These are phyloP conservation scores for Arion vulgaris DNA, from an alignment of 1,140 invertebrate species.

Conservation along the genomic window DNA sequence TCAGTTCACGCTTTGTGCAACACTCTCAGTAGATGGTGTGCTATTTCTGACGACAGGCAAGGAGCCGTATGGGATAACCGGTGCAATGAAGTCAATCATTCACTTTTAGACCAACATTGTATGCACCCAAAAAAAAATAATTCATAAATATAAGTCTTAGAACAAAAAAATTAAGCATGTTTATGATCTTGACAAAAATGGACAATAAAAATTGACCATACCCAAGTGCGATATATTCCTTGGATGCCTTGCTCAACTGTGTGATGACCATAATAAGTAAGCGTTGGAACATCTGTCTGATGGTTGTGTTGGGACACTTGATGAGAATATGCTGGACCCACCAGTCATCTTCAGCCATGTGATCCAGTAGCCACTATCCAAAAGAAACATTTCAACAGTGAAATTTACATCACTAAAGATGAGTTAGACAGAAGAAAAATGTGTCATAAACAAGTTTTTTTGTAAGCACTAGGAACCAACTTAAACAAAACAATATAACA, in stretches of 20 bases:
- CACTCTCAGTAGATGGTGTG: no score
- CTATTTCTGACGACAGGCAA: no score
- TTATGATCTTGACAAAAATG: neutral
- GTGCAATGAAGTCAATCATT: no score
- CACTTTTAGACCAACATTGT: no score
- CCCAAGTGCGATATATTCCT: slow-evolving; percentile 80
- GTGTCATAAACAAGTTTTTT: neutral
- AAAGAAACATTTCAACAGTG: no score
- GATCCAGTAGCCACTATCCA: slow-evolving; percentile 85
- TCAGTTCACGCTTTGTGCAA: no score
- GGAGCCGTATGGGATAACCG: no score
- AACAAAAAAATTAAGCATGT: no score
- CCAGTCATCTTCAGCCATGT: slow-evolving; percentile 93
- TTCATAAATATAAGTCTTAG: no score
- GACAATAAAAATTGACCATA: slow-evolving; percentile 44
- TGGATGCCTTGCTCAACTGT: slow-evolving; percentile 79
- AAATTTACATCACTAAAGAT: neutral
- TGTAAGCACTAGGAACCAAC: no score
- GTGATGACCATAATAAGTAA: slow-evolving; percentile 95
- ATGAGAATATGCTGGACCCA: slow-evolving; percentile 96
- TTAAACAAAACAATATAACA: neutral
- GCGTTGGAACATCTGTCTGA: slow-evolving; percentile 82
- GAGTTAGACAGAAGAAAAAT: neutral
- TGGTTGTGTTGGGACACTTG: slow-evolving; percentile 96
- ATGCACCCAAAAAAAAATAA: no score